Conservation (phyloP, 2,113 vertebrate genomes). For the Telmatochromis sp. region DNA sequence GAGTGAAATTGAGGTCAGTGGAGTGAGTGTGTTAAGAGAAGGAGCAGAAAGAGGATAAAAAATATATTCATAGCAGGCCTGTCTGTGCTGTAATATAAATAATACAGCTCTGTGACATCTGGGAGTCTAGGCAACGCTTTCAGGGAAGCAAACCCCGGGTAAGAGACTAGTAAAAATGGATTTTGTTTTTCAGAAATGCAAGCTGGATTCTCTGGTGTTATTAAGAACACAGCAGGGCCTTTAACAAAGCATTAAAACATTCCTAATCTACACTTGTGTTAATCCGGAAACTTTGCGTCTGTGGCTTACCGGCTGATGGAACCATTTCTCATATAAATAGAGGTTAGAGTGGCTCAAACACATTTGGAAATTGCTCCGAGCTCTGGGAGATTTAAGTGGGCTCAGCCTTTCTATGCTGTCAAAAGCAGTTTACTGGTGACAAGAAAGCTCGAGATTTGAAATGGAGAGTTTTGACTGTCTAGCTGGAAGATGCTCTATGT, state of each 20-base stretch:
- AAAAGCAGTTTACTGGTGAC: conserved; percentile 1
- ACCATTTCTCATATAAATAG: not conserved
- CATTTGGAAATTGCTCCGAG: conserved; percentile 9
- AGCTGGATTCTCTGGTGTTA: conserved; percentile 11
- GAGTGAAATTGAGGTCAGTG: conserved; percentile 16
- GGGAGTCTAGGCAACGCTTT: conserved; percentile 13
- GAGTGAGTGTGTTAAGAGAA: not conserved
- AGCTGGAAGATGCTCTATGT: not conserved
- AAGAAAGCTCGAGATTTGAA: not conserved
- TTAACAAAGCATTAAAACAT: conserved; percentile 14
- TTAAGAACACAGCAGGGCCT: not conserved
- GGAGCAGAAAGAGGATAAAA: not conserved
- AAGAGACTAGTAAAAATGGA: not conserved
- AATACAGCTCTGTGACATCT: conserved; percentile 24
- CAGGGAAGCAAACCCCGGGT: not conserved
- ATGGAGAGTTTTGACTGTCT: not conserved
- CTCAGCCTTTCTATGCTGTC: conserved; percentile 14
- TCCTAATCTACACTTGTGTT: conserved; percentile 30
- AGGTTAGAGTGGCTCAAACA: conserved; percentile 13
- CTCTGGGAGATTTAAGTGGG: conserved; percentile 31
- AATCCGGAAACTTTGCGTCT: conserved; percentile 8
- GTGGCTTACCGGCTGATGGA: not conserved
- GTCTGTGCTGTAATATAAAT: conserved; percentile 1
- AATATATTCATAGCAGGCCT: not conserved
- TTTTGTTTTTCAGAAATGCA: conserved; percentile 27